Base-by-base conservation (phyloP, 1,140 invertebrate genomes). In the Cydia fagiglandana region DNA sequence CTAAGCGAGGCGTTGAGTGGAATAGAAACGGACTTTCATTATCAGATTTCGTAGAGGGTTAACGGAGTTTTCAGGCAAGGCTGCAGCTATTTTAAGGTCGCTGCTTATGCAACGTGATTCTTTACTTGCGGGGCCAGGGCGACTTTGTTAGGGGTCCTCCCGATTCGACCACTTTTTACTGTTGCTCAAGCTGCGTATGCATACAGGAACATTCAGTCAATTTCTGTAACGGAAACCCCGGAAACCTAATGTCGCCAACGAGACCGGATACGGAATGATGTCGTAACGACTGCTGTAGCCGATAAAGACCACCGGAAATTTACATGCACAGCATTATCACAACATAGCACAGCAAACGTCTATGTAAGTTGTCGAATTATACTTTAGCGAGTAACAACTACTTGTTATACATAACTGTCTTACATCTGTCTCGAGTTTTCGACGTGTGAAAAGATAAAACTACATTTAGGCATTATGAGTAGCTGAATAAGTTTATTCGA, bases 301-400 rank as follows among this genome's bases (percentile, higher is more conserved):
- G 66, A 70, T 70, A 70, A 45, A 15, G 34, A 38, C n/a, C 12
- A 70, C 30, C 66, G 66, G 66, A 70, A 70, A 38, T 70, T 41
- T 30, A 66, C 30, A 34, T 38, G 15, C 38, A 70, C 34, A 70
- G 38, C 45, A 45, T 70, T 70, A 70, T 70, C 66, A 70, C 34
- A 38, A 66, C 64, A 66, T 38, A 61, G 20, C 56, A 10, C 5
- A 61, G 56, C 56, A 61, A 24, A 7, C 56, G n/a, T 61, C 45
- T 10, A 47, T 47, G 45, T 47, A 47, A 47, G 45, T 45, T 45
- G 41, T 12, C 41, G 41, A 38, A 38, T 38, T 38, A 38, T 38
- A 38, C 34, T 38, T 38, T 38, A 38, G 4, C 34, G 5, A 38
- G 7, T 38, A 38, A 5, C 7, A 24, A 24, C 24, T 24, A 24